Evolutionary conservation across 2,888 invertebrate genomes (phyloP).

Genomic region (Leptinotarsa rubiginosa): DNA sequence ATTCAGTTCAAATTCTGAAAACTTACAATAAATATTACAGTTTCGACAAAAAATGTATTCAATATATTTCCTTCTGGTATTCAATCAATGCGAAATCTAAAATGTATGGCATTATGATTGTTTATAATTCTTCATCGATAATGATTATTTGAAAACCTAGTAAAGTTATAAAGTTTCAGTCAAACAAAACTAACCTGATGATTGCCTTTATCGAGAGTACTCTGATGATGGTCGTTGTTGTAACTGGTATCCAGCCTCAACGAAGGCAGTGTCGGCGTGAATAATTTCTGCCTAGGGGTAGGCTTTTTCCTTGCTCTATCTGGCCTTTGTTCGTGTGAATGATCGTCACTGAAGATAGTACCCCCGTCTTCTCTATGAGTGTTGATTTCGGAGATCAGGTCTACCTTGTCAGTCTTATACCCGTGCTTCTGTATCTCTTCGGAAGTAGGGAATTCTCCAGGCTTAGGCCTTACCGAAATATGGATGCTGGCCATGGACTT

Average conservation of each 20-base stretch:
- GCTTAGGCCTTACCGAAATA: constrained; percentile 82
- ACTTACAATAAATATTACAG: too few species aligned
- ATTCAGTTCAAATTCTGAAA: too few species aligned
- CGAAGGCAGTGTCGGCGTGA: constrained; percentile 61
- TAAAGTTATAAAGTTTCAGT: not conserved
- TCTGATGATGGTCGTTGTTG: constrained; percentile 55
- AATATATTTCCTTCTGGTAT: too few species aligned
- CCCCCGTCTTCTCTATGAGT: constrained; percentile 61
- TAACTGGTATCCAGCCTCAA: constrained; percentile 53
- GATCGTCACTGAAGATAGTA: constrained; percentile 70
- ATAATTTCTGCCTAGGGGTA: constrained; percentile 56
- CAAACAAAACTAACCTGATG: constrained; percentile 40
- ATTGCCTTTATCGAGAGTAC: constrained; percentile 53
- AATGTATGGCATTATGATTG: too few species aligned
- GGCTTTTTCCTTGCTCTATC: constrained; percentile 62
- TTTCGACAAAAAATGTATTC: too few species aligned
- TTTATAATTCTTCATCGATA: too few species aligned
- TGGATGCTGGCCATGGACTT: constrained; percentile 84
- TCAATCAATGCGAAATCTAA: too few species aligned
- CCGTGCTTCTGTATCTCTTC: constrained; percentile 74
- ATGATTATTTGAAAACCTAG: not conserved
- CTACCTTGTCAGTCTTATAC: constrained; percentile 58
- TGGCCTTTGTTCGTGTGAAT: constrained; percentile 76
- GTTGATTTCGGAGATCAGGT: constrained; percentile 57
- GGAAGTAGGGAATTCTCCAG: constrained; percentile 82